These are phyloP conservation scores for Thymelicus acteon DNA, from an alignment of 2,888 invertebrate species.

Conservation along the genomic window DNA sequence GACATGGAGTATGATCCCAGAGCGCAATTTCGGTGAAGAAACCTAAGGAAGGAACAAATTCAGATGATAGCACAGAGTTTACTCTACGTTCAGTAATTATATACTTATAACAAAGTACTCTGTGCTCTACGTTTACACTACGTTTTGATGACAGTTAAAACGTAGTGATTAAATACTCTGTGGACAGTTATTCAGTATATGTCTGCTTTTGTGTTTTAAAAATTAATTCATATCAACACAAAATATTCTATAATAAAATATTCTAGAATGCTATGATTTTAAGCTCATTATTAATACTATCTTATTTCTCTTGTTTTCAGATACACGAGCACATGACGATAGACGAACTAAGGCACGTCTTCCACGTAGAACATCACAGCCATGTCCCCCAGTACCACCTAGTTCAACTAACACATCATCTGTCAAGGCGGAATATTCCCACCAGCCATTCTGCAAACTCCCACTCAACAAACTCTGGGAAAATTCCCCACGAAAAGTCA, in stretches of 20 bases:
- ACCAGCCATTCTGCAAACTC: conserved; percentile 61
- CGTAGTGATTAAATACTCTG: too few relatives aligned
- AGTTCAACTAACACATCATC: conserved; percentile 89
- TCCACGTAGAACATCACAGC: conserved; percentile 92
- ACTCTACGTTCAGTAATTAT: too few relatives aligned
- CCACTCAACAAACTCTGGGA: conserved; percentile 55
- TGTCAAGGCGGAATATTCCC: conserved; percentile 73
- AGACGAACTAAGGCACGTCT: conserved; percentile 92
- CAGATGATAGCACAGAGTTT: too few relatives aligned
- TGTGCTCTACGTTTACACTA: too few relatives aligned
- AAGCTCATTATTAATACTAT: background rate
- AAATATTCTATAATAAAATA: too few relatives aligned
- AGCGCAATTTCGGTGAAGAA: too few relatives aligned
- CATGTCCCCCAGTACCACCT: conserved; percentile 94
- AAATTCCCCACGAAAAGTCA: conserved; percentile 72
- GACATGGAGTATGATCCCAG: too few relatives aligned
- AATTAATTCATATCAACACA: too few relatives aligned
- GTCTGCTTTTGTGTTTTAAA: background rate
- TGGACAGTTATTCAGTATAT: background rate
- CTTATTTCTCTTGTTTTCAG: conserved; percentile 81
- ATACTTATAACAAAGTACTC: too few relatives aligned
- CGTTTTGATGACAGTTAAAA: background rate
- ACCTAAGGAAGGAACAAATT: too few relatives aligned
- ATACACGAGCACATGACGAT: conserved; percentile 95
- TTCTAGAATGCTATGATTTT: background rate